Percentiles rank a stretch among this genome's conserved stretches.
Conservation (phyloP, 2,888 invertebrate genomes). For the Caenorhabditis angaria region DNA sequence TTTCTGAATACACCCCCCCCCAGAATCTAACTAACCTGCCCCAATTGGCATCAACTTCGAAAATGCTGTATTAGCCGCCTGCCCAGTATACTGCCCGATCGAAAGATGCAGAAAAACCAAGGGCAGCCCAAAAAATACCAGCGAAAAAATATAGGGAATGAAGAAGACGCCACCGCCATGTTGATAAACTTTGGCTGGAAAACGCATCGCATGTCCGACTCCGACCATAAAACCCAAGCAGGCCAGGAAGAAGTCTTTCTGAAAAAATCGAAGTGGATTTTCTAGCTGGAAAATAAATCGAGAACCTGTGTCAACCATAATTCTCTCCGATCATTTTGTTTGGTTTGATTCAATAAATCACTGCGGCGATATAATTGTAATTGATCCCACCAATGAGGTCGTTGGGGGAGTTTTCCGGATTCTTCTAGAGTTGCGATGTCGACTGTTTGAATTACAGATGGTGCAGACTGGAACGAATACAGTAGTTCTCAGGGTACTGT, state of each 20-base stretch:
- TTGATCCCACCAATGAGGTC: slow-evolving; percentile 46
- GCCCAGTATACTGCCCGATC: slow-evolving; percentile 68
- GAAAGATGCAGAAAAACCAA: slow-evolving; percentile 67
- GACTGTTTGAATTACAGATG: slow-evolving; percentile 31
- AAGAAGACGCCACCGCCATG: slow-evolving; percentile 68
- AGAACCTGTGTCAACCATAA: slow-evolving; percentile 65
- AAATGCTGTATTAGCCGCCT: slow-evolving; percentile 62
- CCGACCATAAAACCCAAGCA: slow-evolving; percentile 71
- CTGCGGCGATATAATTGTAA: slow-evolving; percentile 43
- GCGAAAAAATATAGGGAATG: slow-evolving; percentile 65
- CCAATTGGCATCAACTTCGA: slow-evolving; percentile 68
- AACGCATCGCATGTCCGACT: slow-evolving; percentile 68
- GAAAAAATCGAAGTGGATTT: slow-evolving; percentile 7
- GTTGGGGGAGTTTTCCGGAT: slow-evolving; percentile 26
- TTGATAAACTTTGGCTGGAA: slow-evolving; percentile 68
- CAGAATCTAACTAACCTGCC: slow-evolving; percentile 49
- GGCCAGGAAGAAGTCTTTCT: slow-evolving; percentile 69
- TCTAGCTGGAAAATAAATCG: not conserved
- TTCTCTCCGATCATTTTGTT: slow-evolving; percentile 61
- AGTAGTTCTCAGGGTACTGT: too few relatives aligned
- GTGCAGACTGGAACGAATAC: slow-evolving; percentile 27
- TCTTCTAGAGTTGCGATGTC: slow-evolving; percentile 19
- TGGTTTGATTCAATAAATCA: slow-evolving; percentile 32
- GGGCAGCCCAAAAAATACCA: slow-evolving; percentile 69
- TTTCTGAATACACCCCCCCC: not conserved